A percentile compares a stretch with the other conserved stretches of the same genome.
Conservation (phyloP, 2,888 invertebrate species). For the Yponomeuta sedellus region DNA sequence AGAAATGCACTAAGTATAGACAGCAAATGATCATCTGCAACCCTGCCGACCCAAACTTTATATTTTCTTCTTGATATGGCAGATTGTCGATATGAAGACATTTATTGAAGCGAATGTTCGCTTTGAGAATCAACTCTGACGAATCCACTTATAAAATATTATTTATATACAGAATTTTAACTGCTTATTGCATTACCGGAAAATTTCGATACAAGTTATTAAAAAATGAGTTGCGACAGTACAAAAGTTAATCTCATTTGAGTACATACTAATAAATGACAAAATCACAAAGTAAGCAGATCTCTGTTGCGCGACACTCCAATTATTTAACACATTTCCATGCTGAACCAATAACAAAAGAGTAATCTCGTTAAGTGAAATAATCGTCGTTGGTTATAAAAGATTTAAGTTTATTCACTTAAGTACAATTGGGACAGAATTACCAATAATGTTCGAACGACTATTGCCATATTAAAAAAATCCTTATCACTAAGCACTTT, state of each 20-base stretch:
- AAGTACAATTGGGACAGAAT: constrained; percentile 65
- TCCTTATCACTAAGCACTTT: constrained; percentile 68
- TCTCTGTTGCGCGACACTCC: constrained; percentile 46
- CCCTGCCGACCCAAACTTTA: constrained; percentile 59
- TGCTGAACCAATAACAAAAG: not conserved
- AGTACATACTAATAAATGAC: constrained; percentile 51
- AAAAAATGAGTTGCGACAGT: not conserved
- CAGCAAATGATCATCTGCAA: constrained; percentile 58
- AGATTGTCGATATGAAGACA: constrained; percentile 81
- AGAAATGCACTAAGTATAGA: constrained; percentile 12
- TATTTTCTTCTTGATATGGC: constrained; percentile 80
- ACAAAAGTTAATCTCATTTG: constrained; percentile 55
- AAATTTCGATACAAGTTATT: constrained; percentile 18
- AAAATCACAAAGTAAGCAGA: constrained; percentile 67
- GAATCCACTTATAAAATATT: constrained; percentile 60
- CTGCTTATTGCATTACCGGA: constrained; percentile 1
- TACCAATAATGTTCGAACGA: constrained; percentile 54
- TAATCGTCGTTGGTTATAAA: constrained; percentile 16
- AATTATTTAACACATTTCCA: constrained; percentile 18
- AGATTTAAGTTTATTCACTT: constrained; percentile 60
- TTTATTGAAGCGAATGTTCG: constrained; percentile 52
- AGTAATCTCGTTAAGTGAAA: constrained; percentile 14
- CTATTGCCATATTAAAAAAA: constrained; percentile 68
- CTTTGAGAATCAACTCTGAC: constrained; percentile 52
- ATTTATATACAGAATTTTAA: constrained; percentile 38